Conservation (phyloP, 2,113 vertebrate species). For the Mirounga angustirostris region DNA sequence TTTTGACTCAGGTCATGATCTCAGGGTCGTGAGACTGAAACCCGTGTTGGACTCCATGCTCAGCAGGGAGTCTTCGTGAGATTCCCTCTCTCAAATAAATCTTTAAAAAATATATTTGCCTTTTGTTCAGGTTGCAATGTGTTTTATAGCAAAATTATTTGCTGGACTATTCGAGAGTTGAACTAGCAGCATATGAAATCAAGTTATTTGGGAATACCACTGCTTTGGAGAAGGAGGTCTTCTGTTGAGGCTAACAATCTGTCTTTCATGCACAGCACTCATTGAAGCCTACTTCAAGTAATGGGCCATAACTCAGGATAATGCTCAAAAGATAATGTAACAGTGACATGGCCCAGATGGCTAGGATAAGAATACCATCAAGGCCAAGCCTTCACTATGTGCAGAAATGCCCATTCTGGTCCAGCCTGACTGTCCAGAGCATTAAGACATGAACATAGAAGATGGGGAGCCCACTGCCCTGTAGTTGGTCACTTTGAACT, state of each 20-base stretch:
- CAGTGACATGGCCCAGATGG: neutral
- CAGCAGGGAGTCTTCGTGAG: neutral
- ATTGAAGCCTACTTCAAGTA: neutral
- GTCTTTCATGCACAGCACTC: neutral
- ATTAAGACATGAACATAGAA: neutral
- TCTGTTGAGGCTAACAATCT: neutral
- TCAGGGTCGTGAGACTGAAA: neutral
- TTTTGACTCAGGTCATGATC: neutral
- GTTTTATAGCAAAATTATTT: slow-evolving; percentile 20
- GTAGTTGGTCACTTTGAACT: neutral
- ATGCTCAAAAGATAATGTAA: neutral
- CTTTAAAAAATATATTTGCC: neutral
- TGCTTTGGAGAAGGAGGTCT: neutral
- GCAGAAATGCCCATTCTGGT: neutral
- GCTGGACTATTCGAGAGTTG: neutral
- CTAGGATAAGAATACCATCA: neutral
- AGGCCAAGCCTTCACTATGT: neutral
- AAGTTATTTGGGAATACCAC: neutral
- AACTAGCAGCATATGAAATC: neutral
- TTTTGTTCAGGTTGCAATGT: neutral
- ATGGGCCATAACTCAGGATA: neutral
- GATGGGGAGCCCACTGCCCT: neutral
- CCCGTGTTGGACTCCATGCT: neutral
- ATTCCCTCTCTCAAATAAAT: neutral
- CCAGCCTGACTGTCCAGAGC: neutral